Evolutionary conservation across 2,113 vertebrate genomes (phyloP).

Genomic region (Myotis brandtii): DNA sequence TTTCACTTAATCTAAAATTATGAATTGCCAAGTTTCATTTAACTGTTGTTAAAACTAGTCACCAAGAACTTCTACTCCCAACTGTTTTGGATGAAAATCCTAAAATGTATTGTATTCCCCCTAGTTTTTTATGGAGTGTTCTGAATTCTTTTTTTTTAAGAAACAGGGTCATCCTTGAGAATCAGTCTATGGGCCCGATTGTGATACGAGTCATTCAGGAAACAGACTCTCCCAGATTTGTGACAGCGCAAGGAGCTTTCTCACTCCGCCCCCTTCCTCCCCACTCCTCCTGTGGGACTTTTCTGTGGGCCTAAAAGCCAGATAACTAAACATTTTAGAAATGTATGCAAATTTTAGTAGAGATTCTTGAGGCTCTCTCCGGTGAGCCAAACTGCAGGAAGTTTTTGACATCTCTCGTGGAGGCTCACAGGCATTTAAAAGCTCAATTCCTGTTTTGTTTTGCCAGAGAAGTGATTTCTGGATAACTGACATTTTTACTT

Average conservation of each 20-base stretch:
- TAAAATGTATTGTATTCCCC: neutral
- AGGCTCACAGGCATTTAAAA: constrained; percentile 21
- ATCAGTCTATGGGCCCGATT: neutral
- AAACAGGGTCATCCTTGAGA: neutral
- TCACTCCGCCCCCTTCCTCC: too few species aligned
- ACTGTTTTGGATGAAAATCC: neutral
- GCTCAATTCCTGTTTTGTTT: neutral
- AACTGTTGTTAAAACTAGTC: constrained; percentile 15
- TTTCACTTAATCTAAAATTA: constrained; percentile 56
- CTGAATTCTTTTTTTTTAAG: neutral
- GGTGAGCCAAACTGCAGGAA: neutral
- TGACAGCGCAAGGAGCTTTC: neutral
- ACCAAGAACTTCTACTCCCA: neutral
- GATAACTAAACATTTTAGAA: neutral
- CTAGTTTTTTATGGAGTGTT: neutral
- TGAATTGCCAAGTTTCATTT: constrained; percentile 41
- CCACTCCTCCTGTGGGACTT: neutral
- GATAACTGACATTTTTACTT: neutral
- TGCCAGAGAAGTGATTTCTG: constrained; percentile 10
- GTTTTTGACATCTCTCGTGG: neutral
- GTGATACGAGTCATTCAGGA: neutral
- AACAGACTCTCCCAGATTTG: neutral
- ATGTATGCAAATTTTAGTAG: neutral
- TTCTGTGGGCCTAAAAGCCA: neutral
- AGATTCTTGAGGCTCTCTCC: neutral